Percentiles rank a stretch among this genome's conserved stretches.
Evolutionary conservation across 1,140 invertebrate species (phyloP).

Genomic region (Luehdorfia chinensis): DNA sequence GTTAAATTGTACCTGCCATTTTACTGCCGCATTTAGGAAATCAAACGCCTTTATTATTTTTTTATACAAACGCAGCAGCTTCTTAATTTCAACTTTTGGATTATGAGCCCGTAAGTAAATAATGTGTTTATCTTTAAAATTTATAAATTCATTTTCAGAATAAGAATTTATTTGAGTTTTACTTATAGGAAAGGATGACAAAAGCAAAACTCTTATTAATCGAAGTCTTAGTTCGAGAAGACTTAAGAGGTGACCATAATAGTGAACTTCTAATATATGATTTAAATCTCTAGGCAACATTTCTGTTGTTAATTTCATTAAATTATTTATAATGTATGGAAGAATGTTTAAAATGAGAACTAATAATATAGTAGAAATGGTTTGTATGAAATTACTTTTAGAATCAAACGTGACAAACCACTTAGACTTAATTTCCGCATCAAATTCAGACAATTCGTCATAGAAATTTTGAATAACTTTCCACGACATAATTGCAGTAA

Average conservation of each 20-base stretch:
- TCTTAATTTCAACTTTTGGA: slow-evolving; percentile 35
- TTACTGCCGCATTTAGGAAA: slow-evolving; percentile 45
- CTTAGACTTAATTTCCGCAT: slow-evolving; percentile 15
- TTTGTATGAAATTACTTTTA: slow-evolving; percentile 8
- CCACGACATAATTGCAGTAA: slow-evolving; percentile 8
- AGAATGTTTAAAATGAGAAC: neutral
- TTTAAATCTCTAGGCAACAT: neutral
- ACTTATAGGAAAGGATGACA: slow-evolving; percentile 1
- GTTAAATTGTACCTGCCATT: slow-evolving; percentile 51
- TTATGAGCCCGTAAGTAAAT: neutral
- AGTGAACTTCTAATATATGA: slow-evolving; percentile 16
- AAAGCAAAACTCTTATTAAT: slow-evolving; percentile 7
- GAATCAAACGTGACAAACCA: neutral
- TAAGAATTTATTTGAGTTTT: neutral
- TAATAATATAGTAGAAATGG: neutral
- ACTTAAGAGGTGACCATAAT: slow-evolving; percentile 18
- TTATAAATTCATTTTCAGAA: neutral
- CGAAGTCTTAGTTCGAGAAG: slow-evolving; percentile 14
- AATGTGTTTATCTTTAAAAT: slow-evolving; percentile 11
- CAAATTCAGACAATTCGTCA: slow-evolving; percentile 15
- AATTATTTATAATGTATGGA: neutral
- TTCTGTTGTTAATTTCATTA: neutral
- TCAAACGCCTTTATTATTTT: slow-evolving; percentile 48
- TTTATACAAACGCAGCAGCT: slow-evolving; percentile 49
- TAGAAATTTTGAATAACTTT: slow-evolving; percentile 17